Percentiles rank a stretch among this genome's conserved stretches.
phyloP scores from a whole-genome alignment of 2,888 invertebrate species.

The Elegia similella region DNA sequence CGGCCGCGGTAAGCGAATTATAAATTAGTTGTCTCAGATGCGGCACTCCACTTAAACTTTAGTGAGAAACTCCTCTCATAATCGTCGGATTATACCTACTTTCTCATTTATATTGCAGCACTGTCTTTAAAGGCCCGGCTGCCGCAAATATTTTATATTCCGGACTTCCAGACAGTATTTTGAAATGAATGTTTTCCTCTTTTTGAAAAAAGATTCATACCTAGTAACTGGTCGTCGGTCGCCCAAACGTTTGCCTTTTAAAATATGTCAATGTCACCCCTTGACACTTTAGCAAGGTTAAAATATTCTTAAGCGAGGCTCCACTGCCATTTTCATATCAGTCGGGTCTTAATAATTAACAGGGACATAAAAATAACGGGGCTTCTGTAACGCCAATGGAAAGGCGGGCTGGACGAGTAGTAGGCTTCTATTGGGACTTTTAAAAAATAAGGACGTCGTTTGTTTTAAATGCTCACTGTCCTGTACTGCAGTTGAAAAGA shows the following conservation, averaged over 20 bases:
- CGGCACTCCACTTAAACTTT: slow-evolving; percentile 15
- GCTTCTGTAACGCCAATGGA: background rate
- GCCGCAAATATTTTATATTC: slow-evolving; percentile 6
- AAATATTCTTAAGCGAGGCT: slow-evolving; percentile 5
- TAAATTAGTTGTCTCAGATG: slow-evolving; percentile 21
- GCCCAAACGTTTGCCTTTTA: background rate
- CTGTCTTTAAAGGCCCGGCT: slow-evolving; percentile 14
- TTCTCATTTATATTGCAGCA: slow-evolving; percentile 19
- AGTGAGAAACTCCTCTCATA: slow-evolving; percentile 16
- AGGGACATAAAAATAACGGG: slow-evolving; percentile 16
- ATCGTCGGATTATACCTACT: slow-evolving; percentile 13
- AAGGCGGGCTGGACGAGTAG: background rate
- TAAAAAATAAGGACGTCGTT: slow-evolving; percentile 14
- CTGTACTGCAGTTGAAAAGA: background rate
- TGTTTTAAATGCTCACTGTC: slow-evolving; percentile 1
- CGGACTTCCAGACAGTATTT: background rate
- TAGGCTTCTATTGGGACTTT: slow-evolving; percentile 6
- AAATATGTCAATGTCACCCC: slow-evolving; percentile 11
- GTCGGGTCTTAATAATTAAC: slow-evolving; percentile 18
- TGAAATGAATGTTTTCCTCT: background rate
- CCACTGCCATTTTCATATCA: slow-evolving; percentile 14
- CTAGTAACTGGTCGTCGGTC: background rate
- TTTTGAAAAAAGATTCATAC: background rate
- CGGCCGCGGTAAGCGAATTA: slow-evolving; percentile 19
- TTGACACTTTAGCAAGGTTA: slow-evolving; percentile 4